Evolutionary conservation across 2,113 vertebrate species (phyloP).

Genomic region (Pterocles gutturalis): DNA sequence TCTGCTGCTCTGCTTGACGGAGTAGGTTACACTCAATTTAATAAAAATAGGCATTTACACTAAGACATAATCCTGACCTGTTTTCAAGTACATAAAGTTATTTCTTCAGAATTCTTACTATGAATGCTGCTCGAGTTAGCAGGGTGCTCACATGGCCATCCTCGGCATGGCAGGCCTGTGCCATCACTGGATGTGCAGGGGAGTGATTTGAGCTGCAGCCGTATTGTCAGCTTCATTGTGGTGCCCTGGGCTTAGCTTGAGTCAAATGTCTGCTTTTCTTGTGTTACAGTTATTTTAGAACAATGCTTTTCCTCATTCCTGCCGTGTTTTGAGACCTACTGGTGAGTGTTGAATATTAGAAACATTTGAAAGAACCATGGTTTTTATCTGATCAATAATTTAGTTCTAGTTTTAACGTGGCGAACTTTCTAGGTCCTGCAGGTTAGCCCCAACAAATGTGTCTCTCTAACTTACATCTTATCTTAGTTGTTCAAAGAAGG

Average conservation of each 20-base stretch:
- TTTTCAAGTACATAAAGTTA: neutral
- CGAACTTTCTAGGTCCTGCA: neutral
- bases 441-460: neutral
- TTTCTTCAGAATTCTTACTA: neutral
- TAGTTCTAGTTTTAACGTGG: neutral
- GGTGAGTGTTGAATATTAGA: neutral
- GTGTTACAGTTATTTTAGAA: neutral
- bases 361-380: neutral
- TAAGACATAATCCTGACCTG: neutral
- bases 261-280: neutral
- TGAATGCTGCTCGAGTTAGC: neutral
- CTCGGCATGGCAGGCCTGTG: neutral
- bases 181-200: neutral
- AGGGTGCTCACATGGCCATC: accelerated
- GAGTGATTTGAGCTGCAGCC: neutral
- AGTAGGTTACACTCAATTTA: neutral
- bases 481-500: neutral
- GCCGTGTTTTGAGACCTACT: neutral
- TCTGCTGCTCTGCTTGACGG: neutral
- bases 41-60: neutral
- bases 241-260: neutral
- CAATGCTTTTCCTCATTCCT: neutral
- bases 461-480: neutral
- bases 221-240: neutral
- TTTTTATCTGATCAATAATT: neutral